Base-by-base conservation (phyloP, 2,888 invertebrate species). In the Gandaritis pyraliata region DNA sequence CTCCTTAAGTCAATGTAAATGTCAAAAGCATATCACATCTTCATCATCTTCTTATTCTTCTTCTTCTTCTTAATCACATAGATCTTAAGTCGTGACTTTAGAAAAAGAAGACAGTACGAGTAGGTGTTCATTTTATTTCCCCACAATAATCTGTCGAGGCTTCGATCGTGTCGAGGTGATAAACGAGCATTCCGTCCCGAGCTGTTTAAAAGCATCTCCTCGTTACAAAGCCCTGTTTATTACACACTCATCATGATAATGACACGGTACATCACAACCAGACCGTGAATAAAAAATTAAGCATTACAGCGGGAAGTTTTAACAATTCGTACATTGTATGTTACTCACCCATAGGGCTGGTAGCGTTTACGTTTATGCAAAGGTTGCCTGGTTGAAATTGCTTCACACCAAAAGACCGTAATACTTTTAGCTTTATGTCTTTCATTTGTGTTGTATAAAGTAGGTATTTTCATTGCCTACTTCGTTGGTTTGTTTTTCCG, bases 251-350 rank as follows among this genome's bases (percentile, higher is more conserved):
- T 58, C 51, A 52, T 23, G 36, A 52, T 53, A 59, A 56, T 52
- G 52, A 52, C 56, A 48, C 23, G 33, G 50, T 58, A 46, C 50
- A 43, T 54, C 33, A 58, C 57, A 53, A 38, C 47, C 38, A 45
- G 18, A 46, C 54, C 53, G 65, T 65, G 61, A 70, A 70, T 70
- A 70, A 66, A 68, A 61, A 70, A 70, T 66, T 60, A 70, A 64
- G 54, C 64, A 56, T 61, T 64, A 61, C 63, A 50, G 54, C 29
- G 63, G 66, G 61, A 60, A 61, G 58, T 61, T 63, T 43, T 46
- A 55, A 62, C 67, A 60, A 62, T 66, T 58, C 61, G 58, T 60
- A 64, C 61, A 60, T 64, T 61, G 49, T 38, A 39, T 30, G 23
- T 58, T 38, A 53, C 48, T 53, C 48, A 47, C 23, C 30, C 18